Evolutionary conservation across 2,113 vertebrate species (phyloP), one percentile per base, ranked within the genome.

Genomic region (Chaetura pelagica): DNA sequence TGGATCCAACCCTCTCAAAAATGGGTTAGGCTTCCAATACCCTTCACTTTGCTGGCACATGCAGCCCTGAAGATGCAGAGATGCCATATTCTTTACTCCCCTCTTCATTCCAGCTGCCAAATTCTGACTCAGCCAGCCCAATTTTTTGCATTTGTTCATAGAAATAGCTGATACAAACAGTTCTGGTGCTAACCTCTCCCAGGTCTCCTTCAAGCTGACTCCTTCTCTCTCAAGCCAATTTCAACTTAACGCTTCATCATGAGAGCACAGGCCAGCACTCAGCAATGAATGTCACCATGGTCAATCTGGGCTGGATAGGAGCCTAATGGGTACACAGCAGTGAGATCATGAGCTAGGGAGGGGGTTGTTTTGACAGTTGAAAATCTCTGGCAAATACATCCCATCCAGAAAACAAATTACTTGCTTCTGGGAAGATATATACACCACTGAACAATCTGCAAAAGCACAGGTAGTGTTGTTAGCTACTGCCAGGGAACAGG

Each of bases 191-290:
- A 72, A 81, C 87, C 34, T 89, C 84, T 94, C 74, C 51, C 51
- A 76, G 46, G 30, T 89, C 75, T 92, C 66, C 64, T 81, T 57
- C 83, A 87, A 75, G 54, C 26, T 85, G 84, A 90, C 46, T 69
- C 62, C 44, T 88, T 88, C 85, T 78, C 51, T 87, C 79, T 84
- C 48, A 75, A 88, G 96, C 96, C 93, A 96, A 73, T 57, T 93
- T 93, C 92, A 95, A 64, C 72, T 94, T 94, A 92, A 54, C 8
- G 35, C 76, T 94, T 96, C 85, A 95, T 96, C 90, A 92, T 2
- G 8, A 72, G 64, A 90, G 40, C 42, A 40, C 46, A 87, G 78
- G 90, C 91, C 89, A 93, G 77, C 40, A 51, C 63, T 83, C 63
- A 78, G 93, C 42, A 78, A 22, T 67, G 76, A 80, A 86, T 90